Evolutionary conservation across 2,888 invertebrate species (phyloP), one percentile per base, ranked within the genome.

Genomic region (Gasteruption jaculator): DNA sequence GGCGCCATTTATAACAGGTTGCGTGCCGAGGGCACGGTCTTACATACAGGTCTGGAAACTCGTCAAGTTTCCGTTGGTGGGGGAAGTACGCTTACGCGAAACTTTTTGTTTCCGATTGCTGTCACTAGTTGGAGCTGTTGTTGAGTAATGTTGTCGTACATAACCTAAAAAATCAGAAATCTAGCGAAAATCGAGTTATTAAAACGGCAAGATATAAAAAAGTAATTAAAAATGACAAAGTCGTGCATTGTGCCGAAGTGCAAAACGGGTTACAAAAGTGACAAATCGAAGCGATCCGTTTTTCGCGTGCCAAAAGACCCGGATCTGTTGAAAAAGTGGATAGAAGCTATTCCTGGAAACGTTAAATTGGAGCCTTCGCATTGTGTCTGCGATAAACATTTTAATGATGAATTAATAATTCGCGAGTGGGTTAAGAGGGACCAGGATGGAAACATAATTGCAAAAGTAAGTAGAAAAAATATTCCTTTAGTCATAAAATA

Each of bases 381-480:
- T 8, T 11, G 33, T 24, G 33, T 43, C n/a, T 43, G 39, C 30
- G 35, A 39, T 12, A 38, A 29, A 30, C 43, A 43, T 35, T 43
- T 43, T 24, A 19, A 33, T 15, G 26, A 34, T 8, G 15, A 18
- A 19, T 36, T 31, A 2, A 38, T 43, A 5, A 24, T 11, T 14
- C 30, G 32, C 4, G 26, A 38, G 22, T 42, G 21, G 30, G 20
- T 42, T 8, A 31, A 31, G 24, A 30, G 16, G 10, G 42, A 38
- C 18, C 12, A 14, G 3, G 19, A 21, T 21, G 29, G 38, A 10
- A 38, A 38, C 11, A 14, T 38, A 6, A 25, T 43, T n/a, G 38
- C 38, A 32, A 18, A 24, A 19, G 33, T 43, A 20, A 38, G 32
- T 37, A 24, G 10, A 39, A n/a, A n/a, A n/a, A n/a, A n/a, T n/a